Evolutionary conservation across 2,888 invertebrate species (phyloP).

Genomic region (Phytoseiulus persimilis): DNA sequence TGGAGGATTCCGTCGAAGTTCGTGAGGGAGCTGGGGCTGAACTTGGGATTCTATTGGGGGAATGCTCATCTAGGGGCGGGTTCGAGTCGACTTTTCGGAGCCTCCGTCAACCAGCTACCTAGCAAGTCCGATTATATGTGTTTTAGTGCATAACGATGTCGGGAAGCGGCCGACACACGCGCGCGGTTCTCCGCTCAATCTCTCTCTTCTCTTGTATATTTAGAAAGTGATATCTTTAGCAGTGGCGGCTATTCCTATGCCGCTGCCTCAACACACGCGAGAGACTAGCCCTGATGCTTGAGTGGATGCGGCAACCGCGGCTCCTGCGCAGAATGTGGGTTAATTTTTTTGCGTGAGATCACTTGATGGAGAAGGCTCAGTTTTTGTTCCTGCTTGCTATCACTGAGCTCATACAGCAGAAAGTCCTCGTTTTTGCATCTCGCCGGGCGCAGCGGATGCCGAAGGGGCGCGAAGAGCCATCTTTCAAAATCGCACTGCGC

Average conservation of each 20-base stretch:
- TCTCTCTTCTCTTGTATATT: background rate
- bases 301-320: background rate
- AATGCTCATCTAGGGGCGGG: too few relatives aligned
- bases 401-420: background rate
- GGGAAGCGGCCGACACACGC: background rate
- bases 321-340: background rate
- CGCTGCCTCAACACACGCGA: background rate
- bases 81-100: background rate
- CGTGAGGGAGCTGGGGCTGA: too few relatives aligned
- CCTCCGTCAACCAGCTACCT: background rate
- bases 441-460: background rate
- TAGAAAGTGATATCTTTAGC: constrained; percentile 5
- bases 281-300: background rate
- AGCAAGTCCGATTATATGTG: background rate
- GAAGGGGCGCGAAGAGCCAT: background rate
- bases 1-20: too few relatives aligned
- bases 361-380: background rate
- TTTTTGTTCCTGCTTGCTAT: background rate
- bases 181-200: background rate
- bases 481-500: background rate
- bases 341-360: background rate
- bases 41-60: background rate
- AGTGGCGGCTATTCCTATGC: background rate
- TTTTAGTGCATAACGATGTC: background rate
- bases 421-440: background rate